These are phyloP conservation scores for Magallana nippona DNA, from an alignment of 2,888 invertebrate species.

Conservation along the genomic window DNA sequence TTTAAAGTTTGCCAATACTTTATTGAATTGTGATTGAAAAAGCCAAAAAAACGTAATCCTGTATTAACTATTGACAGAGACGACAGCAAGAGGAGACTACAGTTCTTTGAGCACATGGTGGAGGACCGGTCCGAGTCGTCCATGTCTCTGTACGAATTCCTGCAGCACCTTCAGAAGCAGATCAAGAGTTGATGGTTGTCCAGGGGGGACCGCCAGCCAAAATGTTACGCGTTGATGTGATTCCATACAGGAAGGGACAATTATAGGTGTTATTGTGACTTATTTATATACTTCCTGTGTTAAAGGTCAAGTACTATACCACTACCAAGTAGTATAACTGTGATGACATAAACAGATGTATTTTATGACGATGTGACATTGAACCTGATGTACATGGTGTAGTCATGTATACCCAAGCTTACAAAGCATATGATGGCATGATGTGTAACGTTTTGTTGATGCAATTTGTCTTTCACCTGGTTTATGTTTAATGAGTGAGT, in stretches of 20 bases:
- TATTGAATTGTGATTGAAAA: no score
- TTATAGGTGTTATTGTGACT: background rate
- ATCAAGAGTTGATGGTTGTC: conserved; percentile 68
- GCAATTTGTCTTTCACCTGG: conserved; percentile 9
- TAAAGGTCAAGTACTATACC: conserved; percentile 13
- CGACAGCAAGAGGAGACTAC: conserved; percentile 90
- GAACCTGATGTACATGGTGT: background rate
- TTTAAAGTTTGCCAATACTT: no score
- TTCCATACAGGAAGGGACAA: background rate
- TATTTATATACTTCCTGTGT: conserved; percentile 3
- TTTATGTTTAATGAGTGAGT: background rate
- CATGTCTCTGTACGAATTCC: conserved; percentile 98
- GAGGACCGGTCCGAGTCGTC: conserved; percentile 97
- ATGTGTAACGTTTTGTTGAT: conserved; percentile 8
- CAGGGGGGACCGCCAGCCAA: conserved; percentile 1
- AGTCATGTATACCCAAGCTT: conserved; percentile 11
- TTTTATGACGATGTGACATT: background rate
- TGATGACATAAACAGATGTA: conserved; percentile 29
- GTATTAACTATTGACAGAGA: conserved; percentile 85
- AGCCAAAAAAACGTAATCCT: no score
- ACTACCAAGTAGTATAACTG: conserved; percentile 27
- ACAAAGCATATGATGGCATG: background rate
- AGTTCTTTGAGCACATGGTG: conserved; percentile 92
- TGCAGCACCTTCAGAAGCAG: conserved; percentile 87
- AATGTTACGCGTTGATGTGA: conserved; percentile 25